Evolutionary conservation across 2,797 vertebrate genomes (phyloP).

Genomic region (Acomys russatus): DNA sequence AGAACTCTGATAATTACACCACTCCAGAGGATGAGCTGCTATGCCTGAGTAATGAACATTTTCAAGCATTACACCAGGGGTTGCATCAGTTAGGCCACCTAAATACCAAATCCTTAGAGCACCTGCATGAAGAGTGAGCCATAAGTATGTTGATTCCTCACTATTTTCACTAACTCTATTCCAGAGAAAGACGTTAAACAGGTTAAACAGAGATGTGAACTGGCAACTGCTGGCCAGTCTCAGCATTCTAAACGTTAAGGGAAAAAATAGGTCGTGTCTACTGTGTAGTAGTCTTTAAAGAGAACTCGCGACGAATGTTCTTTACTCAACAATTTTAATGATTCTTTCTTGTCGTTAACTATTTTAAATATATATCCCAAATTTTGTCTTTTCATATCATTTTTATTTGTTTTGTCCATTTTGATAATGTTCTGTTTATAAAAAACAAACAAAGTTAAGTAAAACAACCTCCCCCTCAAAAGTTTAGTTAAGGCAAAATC

Average conservation of each 20-base stretch:
- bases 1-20: background rate
- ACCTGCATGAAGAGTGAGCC: background rate
- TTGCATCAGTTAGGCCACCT: background rate
- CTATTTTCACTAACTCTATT: conserved; percentile 1
- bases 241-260: background rate
- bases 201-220: background rate
- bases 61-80: background rate
- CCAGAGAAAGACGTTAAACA: background rate
- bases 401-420: background rate
- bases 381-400: background rate
- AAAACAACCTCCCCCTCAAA: background rate
- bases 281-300: background rate
- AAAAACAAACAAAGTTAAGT: background rate
- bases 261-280: background rate
- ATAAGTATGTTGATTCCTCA: background rate
- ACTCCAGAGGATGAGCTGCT: background rate
- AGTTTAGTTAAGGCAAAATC: background rate
- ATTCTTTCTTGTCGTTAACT: background rate
- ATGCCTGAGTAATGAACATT: background rate
- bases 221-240: background rate
- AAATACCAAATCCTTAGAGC: background rate
- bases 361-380: background rate
- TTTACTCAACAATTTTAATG: background rate
- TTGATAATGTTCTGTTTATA: background rate
- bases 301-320: background rate